Evolutionary conservation across 2,113 vertebrate genomes (phyloP).

Genomic region (Percina caprodes): DNA sequence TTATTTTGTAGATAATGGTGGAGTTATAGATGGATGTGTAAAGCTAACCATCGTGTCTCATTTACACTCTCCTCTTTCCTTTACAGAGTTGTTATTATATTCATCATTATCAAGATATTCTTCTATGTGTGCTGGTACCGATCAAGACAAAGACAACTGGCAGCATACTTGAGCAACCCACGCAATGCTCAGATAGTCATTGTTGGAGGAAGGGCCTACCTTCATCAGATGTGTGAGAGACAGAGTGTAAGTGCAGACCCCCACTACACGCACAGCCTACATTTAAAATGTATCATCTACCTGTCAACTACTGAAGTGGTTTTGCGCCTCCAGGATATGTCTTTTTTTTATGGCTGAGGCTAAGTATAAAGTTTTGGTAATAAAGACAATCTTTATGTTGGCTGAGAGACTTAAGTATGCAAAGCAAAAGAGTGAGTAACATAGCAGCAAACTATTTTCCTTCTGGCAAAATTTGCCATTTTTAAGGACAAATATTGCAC

Average conservation of each 20-base stretch:
- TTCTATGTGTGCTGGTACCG: slow-evolving; percentile 91
- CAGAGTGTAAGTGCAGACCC: slow-evolving; percentile 81
- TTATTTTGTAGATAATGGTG: not conserved
- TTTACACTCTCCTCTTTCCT: not conserved
- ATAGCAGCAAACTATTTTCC: not conserved
- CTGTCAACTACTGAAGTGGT: not conserved
- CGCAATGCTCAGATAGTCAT: slow-evolving; percentile 90
- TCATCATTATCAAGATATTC: slow-evolving; percentile 90
- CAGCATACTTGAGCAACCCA: slow-evolving; percentile 88
- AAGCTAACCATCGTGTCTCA: not conserved
- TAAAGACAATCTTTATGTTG: not conserved
- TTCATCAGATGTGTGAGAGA: slow-evolving; percentile 88
- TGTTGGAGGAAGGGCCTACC: slow-evolving; percentile 87
- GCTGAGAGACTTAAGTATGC: not conserved
- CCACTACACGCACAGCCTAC: not conserved
- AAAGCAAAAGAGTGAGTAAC: not conserved
- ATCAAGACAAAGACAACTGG: slow-evolving; percentile 88
- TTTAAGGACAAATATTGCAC: not conserved
- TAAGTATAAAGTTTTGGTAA: not conserved
- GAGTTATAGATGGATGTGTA: not conserved
- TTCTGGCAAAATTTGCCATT: not conserved
- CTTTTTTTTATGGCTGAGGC: not conserved
- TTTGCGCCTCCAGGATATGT: not conserved
- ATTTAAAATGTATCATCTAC: not conserved
- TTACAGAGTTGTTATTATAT: slow-evolving; percentile 87